Evolutionary conservation across 2,797 vertebrate genomes (phyloP).

Genomic region (Bucorvus abyssinicus): DNA sequence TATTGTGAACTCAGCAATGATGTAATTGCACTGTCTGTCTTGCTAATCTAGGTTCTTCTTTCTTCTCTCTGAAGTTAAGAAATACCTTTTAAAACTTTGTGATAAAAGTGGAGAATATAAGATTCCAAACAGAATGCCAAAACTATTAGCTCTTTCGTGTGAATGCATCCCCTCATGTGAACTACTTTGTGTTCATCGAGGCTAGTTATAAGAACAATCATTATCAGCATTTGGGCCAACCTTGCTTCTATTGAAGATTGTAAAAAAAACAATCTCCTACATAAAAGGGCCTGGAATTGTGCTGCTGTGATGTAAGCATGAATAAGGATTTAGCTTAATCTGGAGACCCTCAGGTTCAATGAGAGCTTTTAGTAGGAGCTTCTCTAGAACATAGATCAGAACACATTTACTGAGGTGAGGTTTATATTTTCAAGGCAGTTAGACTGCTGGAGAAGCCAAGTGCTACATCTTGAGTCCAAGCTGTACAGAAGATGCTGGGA

Average conservation of each 20-base stretch:
- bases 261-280: neutral
- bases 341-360: neutral
- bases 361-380: neutral
- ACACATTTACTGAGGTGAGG: neutral
- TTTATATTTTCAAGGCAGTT: neutral
- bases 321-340: neutral
- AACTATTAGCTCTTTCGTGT: accelerated
- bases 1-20: neutral
- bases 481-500: neutral
- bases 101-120: neutral
- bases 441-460: neutral
- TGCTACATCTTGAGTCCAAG: neutral
- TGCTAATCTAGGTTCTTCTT: neutral
- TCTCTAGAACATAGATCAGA: neutral
- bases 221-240: neutral
- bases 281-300: neutral
- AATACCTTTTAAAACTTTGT: neutral
- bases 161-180: neutral
- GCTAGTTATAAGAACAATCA: neutral
- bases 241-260: neutral
- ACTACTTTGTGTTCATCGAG: neutral
- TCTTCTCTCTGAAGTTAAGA: neutral
- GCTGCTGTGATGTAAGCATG: neutral
- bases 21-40: neutral
- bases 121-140: neutral